These are phyloP conservation scores for Spilosoma lubricipeda DNA, from an alignment of 2,888 invertebrate species.

Conservation along the genomic window DNA sequence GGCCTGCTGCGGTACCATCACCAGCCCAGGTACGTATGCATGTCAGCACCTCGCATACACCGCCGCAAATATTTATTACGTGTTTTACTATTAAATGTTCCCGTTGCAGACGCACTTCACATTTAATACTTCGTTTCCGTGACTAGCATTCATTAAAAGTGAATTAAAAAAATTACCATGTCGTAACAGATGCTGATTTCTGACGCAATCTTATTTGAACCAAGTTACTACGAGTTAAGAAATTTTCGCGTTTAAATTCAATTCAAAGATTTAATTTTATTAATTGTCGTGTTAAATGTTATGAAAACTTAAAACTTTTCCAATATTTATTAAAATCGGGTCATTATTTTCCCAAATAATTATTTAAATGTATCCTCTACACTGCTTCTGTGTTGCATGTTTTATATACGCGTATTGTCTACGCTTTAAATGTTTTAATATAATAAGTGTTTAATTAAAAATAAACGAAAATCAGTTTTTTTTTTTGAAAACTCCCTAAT, in stretches of 20 bases:
- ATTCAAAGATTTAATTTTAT: background rate
- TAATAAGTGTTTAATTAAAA: conserved; percentile 20
- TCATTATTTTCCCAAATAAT: background rate
- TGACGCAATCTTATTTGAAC: conserved; percentile 11
- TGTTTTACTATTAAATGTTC: conserved; percentile 47
- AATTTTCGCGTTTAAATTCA: background rate
- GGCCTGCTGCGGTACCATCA: conserved; percentile 37
- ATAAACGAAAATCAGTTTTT: background rate
- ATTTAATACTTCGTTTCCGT: conserved; percentile 48
- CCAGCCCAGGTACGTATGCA: conserved; percentile 71
- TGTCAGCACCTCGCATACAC: conserved; percentile 64
- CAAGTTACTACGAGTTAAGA: background rate
- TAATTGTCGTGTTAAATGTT: background rate
- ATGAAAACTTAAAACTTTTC: background rate
- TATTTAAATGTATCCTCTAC: conserved; percentile 10
- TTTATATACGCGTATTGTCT: conserved; percentile 35
- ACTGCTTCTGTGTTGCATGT: conserved; percentile 62
- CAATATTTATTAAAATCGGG: background rate
- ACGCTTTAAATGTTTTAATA: conserved; percentile 56
- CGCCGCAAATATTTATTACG: conserved; percentile 51
- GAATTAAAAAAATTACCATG: conserved; percentile 20
- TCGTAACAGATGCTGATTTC: conserved; percentile 19
- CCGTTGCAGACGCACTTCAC: conserved; percentile 51
- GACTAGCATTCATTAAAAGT: conserved; percentile 50
- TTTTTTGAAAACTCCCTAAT: conserved; percentile 7